These are phyloP conservation scores for Temnopleurus reevesii DNA, from an alignment of 53 echinoderm and acorn worm genomes.

Conservation along the genomic window DNA sequence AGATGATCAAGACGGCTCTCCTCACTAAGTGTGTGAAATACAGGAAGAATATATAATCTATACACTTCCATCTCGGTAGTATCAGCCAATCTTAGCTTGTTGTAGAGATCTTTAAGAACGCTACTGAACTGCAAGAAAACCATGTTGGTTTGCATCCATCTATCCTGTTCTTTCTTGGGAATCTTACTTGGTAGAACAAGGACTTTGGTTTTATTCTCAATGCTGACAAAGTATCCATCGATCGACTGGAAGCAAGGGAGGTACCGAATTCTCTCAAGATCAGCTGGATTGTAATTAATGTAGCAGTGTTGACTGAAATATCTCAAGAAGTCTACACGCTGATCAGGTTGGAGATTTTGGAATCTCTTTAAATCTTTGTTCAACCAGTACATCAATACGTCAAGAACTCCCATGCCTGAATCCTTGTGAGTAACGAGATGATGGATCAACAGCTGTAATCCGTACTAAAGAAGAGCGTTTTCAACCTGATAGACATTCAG, in stretches of 20 bases:
- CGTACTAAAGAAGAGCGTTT: not conserved
- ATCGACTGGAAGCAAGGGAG: no score
- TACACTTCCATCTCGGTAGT: not conserved
- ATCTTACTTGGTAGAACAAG: not conserved
- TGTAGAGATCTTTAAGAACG: not conserved
- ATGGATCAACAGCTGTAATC: not conserved
- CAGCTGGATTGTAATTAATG: not conserved
- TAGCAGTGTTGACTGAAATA: not conserved
- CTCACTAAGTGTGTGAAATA: not conserved
- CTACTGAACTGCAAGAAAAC: not conserved
- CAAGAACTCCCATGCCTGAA: not conserved
- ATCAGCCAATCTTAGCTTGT: not conserved
- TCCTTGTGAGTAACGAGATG: not conserved
- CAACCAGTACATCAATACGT: conserved; percentile 8
- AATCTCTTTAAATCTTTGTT: not conserved
- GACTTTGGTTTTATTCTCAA: no score
- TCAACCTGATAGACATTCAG: conserved; percentile 6
- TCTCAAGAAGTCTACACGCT: not conserved
- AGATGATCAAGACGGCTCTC: not conserved
- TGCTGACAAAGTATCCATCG: no score
- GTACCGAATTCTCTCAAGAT: not conserved
- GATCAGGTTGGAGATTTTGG: not conserved
- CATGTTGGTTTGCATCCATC: not conserved
- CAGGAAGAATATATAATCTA: not conserved
- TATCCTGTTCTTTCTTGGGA: not conserved